These are phyloP conservation scores for Prionailurus viverrinus DNA, from an alignment of 2,113 vertebrate genomes.

Conservation along the genomic window DNA sequence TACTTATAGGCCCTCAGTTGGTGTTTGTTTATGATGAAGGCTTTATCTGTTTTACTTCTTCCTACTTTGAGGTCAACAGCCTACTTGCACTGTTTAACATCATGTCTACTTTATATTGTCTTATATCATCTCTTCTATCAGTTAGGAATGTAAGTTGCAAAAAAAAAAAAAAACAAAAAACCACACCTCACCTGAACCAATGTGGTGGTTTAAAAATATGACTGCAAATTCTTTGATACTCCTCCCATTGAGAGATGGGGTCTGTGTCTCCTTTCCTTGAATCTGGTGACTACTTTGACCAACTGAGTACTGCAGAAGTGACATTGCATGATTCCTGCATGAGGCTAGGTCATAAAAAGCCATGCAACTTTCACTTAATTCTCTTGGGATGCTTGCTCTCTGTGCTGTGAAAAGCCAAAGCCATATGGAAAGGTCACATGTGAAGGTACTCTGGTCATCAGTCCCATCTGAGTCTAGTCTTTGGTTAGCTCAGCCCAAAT, in stretches of 20 bases:
- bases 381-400: neutral
- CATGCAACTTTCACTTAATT: fast-evolving
- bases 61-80: neutral
- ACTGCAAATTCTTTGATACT: neutral
- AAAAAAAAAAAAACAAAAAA: neutral
- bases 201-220: neutral
- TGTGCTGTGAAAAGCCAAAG: neutral
- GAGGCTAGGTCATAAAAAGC: neutral
- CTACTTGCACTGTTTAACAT: neutral
- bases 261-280: neutral
- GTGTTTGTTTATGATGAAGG: neutral
- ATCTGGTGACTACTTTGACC: neutral
- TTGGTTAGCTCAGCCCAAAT: neutral
- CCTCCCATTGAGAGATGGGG: neutral
- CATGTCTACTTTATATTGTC: neutral
- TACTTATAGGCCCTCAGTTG: neutral
- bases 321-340: neutral
- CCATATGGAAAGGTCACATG: neutral
- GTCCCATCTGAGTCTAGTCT: neutral
- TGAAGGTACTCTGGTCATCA: neutral
- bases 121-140: neutral
- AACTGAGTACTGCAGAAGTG: neutral
- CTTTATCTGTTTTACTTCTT: neutral
- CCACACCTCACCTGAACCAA: neutral
- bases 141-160: neutral